Evolutionary conservation across 2,888 invertebrate species (phyloP).

Genomic region (Pyralis farinalis): DNA sequence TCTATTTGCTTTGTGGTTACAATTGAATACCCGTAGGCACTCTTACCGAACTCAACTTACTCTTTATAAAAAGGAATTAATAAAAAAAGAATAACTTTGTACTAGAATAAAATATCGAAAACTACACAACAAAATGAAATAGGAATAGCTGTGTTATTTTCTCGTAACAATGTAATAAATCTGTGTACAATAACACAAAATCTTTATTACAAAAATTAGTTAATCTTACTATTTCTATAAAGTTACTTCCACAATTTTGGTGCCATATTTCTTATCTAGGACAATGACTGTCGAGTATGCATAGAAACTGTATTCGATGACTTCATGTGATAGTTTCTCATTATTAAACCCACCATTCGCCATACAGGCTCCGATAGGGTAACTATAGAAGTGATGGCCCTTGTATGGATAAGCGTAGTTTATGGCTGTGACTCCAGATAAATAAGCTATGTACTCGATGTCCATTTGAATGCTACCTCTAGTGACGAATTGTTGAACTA

Average conservation of each 20-base stretch:
- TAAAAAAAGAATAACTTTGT: no score
- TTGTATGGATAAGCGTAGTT: slow-evolving; percentile 20
- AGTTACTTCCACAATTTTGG: neutral
- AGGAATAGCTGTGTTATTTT: no score
- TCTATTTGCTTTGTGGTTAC: no score
- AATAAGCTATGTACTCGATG: slow-evolving; percentile 21
- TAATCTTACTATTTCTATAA: no score
- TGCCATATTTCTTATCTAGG: slow-evolving; percentile 11
- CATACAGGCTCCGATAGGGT: slow-evolving; percentile 23
- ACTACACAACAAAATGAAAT: no score
- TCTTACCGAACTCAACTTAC: no score
- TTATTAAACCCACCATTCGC: slow-evolving; percentile 16
- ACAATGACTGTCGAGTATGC: slow-evolving; percentile 21
- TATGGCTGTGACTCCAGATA: slow-evolving; percentile 23
- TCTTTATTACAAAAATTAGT: no score
- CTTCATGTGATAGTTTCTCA: slow-evolving; percentile 19
- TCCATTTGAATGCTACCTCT: slow-evolving; percentile 24
- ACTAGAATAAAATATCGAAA: no score
- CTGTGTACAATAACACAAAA: no score
- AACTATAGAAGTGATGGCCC: slow-evolving; percentile 27
- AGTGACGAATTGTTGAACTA: slow-evolving; percentile 29
- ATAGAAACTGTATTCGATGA: slow-evolving; percentile 31
- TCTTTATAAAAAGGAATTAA: no score
- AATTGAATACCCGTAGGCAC: no score
- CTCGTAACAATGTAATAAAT: no score